phyloP scores from a whole-genome alignment of 2,888 invertebrate species.

The Neelides folsomi region DNA sequence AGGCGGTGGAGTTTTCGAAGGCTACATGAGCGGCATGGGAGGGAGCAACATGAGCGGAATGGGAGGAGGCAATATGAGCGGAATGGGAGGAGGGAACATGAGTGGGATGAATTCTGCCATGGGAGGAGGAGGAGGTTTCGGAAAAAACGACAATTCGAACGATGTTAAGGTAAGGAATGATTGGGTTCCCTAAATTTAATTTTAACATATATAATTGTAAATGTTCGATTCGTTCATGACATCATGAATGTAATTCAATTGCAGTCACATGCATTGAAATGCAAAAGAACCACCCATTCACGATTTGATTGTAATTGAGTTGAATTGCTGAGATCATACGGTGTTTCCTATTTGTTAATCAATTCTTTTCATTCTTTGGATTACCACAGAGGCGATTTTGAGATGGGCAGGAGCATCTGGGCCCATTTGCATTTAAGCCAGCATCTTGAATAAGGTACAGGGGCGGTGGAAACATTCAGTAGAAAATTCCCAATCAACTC shows the following conservation, averaged over 20 bases:
- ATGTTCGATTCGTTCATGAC: background rate
- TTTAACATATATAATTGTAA: background rate
- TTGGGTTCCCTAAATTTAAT: constrained; percentile 4
- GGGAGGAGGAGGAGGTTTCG: constrained; percentile 26
- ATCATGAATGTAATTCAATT: background rate
- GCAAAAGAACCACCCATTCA: too few relatives aligned
- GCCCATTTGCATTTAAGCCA: constrained; percentile 14
- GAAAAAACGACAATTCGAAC: constrained; percentile 31
- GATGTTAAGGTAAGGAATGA: constrained; percentile 29
- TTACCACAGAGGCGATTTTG: constrained; percentile 33
- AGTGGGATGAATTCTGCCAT: constrained; percentile 25
- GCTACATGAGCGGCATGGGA: constrained; percentile 33
- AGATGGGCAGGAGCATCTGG: constrained; percentile 19
- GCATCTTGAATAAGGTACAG: constrained; percentile 4
- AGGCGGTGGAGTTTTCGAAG: constrained; percentile 29
- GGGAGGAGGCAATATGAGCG: constrained; percentile 12
- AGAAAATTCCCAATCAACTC: too few relatives aligned
- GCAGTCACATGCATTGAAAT: too few relatives aligned
- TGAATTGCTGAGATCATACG: too few relatives aligned
- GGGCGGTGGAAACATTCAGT: background rate
- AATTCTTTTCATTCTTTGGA: constrained; percentile 2
- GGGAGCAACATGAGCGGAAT: constrained; percentile 30
- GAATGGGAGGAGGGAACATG: constrained; percentile 20
- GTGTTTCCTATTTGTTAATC: too few relatives aligned
- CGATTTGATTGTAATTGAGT: too few relatives aligned